Evolutionary conservation across 1,140 invertebrate species (phyloP), one percentile per base, ranked within the genome.

Genomic region (Heterodera schachtii): DNA sequence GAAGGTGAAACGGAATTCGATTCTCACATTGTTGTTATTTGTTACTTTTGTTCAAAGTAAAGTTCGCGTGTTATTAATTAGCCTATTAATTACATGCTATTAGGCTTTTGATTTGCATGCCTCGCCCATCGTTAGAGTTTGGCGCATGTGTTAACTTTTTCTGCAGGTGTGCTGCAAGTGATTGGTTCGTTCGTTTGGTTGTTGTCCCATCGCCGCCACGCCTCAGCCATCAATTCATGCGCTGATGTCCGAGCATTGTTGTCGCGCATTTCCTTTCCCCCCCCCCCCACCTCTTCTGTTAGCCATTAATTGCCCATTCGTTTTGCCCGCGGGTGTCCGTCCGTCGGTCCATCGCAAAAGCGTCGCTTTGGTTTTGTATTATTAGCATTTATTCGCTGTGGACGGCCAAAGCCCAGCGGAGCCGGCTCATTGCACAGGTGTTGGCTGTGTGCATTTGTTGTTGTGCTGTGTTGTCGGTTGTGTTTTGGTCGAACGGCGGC

Each of bases 251-350:
- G 57, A 60, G 57, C 57, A 60, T 64, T 31, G 31, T 64, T 64
- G 57, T 64, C 57, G 57, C 57, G 57, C 57, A 64, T 64, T 5
- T 19, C 57, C 57, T 31, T n/a, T n/a, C n/a, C 57, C 57, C 57
- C 16, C 11, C 57, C 57, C 57, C 16, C 16, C 11, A n/a, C 11
- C 57, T 5, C 13, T 19, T 64, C 16, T 19, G 11, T 19, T 19
- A 64, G 13, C 16, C 57, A 64, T 64, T 64, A 64, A 64, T 64
- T 64, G 57, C 57, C 57, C 57, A 64, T 64, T 64, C 57, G 57
- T 64, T 64, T 16, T 64, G 57, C 57, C 57, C 57, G 16, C 57
- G 16, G 13, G 57, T 19, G 5, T 19, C 13, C 57, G 3, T 5
- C 11, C 13, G 13, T 13, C 57, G 11, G 13, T 19, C 57, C 13